Evolutionary conservation across 2,113 vertebrate genomes (phyloP), one percentile per base, ranked within the genome.

Genomic region (Corythoichthys intestinalis): DNA sequence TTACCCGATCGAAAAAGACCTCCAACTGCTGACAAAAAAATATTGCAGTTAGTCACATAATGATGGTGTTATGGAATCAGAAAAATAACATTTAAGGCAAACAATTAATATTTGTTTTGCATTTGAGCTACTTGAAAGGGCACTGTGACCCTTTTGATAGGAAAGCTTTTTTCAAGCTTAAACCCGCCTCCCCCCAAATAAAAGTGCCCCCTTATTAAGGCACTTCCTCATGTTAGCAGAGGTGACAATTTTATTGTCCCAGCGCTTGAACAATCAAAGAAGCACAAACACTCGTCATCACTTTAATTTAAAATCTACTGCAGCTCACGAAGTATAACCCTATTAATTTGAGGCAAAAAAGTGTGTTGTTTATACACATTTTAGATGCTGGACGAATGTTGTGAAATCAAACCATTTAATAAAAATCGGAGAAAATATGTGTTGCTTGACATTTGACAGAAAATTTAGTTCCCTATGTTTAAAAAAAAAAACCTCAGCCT

Each of bases 191-290:
- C 53, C 73, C 82, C 80, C 87, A 91, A 85, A 91, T 94, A 94
- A 94, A 94, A 86, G 89, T 93, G 94, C 93, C 93, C 90, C 76
- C 92, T 94, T 90, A 87, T 93, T 93, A 92, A 69, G 88, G 71
- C 60, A 90, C 90, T 94, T 94, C 92, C 92, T 93, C 90, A 85
- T 85, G 89, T 88, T 94, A 94, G 93, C n/a, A 4, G 80, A 93
- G 92, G 92, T 87, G 93, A 95, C 93, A 95, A 95, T 94, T 95
- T 96, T 96, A 98, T 82, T 84, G 91, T 87, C 89, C 82, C 88
- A 85, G 91, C 92, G 92, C 89, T 90, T 90, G 69, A 87, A 86
- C 93, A 92, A 93, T 92, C 90, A 88, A 86, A 85, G 74, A 87
- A 81, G 92, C 81, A 60, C 77, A 78, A 80, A 89, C 84, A 65